phyloP scores from a whole-genome alignment of 2,888 invertebrate species.

The Megaustenia siamemsis region DNA sequence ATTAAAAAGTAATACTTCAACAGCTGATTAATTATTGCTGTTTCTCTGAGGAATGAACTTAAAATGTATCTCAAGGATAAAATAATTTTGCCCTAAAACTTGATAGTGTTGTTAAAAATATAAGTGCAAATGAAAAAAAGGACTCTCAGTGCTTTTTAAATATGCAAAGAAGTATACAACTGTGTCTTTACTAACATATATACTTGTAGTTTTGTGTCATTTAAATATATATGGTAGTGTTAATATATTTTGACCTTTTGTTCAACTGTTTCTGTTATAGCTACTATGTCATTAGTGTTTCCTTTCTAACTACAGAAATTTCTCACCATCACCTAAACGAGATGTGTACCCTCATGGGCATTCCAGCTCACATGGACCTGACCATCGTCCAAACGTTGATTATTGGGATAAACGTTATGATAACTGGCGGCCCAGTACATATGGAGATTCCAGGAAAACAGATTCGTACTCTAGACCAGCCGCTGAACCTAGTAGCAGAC shows the following conservation, averaged over 20 bases:
- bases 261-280: neutral
- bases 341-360: neutral
- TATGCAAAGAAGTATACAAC: too few species aligned
- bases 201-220: too few species aligned
- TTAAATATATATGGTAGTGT: neutral
- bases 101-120: too few species aligned
- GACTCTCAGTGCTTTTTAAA: too few species aligned
- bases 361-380: neutral
- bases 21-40: too few species aligned
- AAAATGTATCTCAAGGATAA: too few species aligned
- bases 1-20: too few species aligned
- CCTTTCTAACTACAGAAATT: neutral
- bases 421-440: neutral
- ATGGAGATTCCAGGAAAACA: slow-evolving; percentile 35
- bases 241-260: neutral
- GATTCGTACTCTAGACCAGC: slow-evolving; percentile 28
- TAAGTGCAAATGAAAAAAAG: too few species aligned
- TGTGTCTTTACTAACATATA: too few species aligned
- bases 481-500: neutral
- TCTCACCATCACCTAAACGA: slow-evolving; percentile 20
- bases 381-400: neutral
- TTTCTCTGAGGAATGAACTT: too few species aligned
- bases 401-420: slow-evolving; percentile 17
- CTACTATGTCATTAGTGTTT: neutral
- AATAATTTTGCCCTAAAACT: too few species aligned